Percentiles rank a stretch among this genome's conserved stretches.
Conservation (phyloP, 1,140 invertebrate genomes). For the Fopius arisanus region DNA sequence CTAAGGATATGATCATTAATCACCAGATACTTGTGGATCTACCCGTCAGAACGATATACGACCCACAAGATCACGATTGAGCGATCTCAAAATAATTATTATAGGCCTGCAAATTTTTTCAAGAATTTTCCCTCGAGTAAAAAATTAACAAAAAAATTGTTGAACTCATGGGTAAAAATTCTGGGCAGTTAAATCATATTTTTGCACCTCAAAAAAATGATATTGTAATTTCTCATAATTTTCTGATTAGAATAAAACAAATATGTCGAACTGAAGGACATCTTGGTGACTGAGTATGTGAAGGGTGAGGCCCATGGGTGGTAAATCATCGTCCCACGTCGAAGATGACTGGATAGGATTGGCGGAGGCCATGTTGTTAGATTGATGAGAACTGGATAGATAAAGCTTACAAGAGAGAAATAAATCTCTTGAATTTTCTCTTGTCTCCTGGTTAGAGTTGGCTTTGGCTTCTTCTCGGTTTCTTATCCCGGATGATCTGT, state of each 20-base stretch:
- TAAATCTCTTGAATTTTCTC: constrained; percentile 27
- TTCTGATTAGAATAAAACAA: background rate
- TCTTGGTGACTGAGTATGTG: constrained; percentile 15
- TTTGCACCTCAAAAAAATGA: no score
- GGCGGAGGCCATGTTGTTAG: constrained; percentile 17
- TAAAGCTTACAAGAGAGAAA: constrained; percentile 22
- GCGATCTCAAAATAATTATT: no score
- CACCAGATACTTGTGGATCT: no score
- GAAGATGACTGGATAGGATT: constrained; percentile 25
- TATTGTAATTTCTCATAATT: background rate
- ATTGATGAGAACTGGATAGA: constrained; percentile 32
- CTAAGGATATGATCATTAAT: no score
- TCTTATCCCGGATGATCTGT: constrained; percentile 29
- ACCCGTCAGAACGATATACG: no score
- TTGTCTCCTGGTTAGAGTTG: constrained; percentile 7
- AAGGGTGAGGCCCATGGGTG: constrained; percentile 32
- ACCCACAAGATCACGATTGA: no score
- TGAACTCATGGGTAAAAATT: no score
- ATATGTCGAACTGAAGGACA: background rate
- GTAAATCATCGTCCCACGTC: constrained; percentile 45
- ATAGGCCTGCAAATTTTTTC: no score
- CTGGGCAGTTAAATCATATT: no score
- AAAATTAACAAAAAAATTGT: no score
- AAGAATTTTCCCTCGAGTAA: no score
- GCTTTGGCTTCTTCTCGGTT: constrained; percentile 6